Base-by-base conservation (phyloP, 2,113 vertebrate species). In the Callopanchax toddi region DNA sequence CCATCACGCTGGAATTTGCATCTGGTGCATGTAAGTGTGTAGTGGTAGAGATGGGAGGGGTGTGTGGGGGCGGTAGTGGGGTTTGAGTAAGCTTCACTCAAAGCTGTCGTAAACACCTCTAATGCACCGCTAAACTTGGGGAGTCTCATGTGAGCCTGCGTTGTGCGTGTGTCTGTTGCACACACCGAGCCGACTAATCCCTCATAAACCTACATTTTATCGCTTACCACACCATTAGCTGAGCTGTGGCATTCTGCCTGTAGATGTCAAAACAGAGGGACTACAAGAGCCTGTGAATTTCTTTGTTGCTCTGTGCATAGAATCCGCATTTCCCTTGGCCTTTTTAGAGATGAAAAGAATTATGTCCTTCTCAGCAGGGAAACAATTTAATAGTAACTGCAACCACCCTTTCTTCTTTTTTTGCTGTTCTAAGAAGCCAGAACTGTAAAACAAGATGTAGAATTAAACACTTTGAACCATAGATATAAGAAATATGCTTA, bases 201-300 rank as follows among this genome's bases (percentile, higher is more conserved):
- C 82, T 83, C 81, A 87, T 88, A 90, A 91, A 91, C 88, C 90
- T 89, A 91, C 86, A 88, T 91, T 91, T 89, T 87, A 89, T 86
- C 64, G 73, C 83, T 82, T 86, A 86, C 62, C 83, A 76, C 83
- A 84, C 85, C 86, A 88, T 89, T 86, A 89, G 76, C 78, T 77
- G 86, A 68, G 79, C 73, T 36, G 66, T 84, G 78, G 81, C 83
- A 61, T 71, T 74, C 78, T 83, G 85, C 83, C 86, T 85, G 71
- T 74, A 86, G 80, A 90, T 85, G 84, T 87, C 85, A 87, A 86
- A 88, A 87, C 84, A 86, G 63, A 82, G 57, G 67, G 74, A 71
- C 75, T 60, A 79, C 75, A 62, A 76, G 65, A 80, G 78, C 57
- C 71, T 67, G 73, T 68, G 74, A 56, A 46, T 78, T 71, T 82